Conservation (phyloP, 2,888 invertebrate species). For the Melitaea athalia region DNA sequence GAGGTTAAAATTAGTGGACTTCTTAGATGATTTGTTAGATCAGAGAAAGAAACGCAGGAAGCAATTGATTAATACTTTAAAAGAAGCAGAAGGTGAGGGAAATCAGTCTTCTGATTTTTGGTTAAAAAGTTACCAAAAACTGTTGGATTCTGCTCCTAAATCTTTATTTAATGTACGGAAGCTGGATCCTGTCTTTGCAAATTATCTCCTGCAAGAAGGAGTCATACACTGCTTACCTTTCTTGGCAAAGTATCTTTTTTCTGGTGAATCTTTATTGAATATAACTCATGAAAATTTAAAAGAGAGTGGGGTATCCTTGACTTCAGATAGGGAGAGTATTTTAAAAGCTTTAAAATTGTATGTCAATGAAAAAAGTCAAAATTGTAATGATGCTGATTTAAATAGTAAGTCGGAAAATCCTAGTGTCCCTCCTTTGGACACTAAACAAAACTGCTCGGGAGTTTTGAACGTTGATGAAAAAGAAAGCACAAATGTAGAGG, state of each 20-base stretch:
- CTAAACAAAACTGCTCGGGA: slow-evolving; percentile 59
- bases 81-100: slow-evolving; percentile 86
- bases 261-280: slow-evolving; percentile 74
- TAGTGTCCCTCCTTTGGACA: slow-evolving; percentile 55
- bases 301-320: slow-evolving; percentile 80
- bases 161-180: slow-evolving; percentile 83
- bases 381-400: slow-evolving; percentile 47
- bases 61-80: slow-evolving; percentile 85
- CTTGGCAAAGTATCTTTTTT: slow-evolving; percentile 83
- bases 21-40: slow-evolving; percentile 86
- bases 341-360: slow-evolving; percentile 84
- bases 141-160: slow-evolving; percentile 89
- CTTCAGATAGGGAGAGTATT: slow-evolving; percentile 83
- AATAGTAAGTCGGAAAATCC: slow-evolving; percentile 45
- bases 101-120: slow-evolving; percentile 84
- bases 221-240: slow-evolving; percentile 90
- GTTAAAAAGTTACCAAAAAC: slow-evolving; percentile 91
- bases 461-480: slow-evolving; percentile 58
- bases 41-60: slow-evolving; percentile 86
- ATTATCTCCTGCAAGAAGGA: slow-evolving; percentile 86
- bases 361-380: slow-evolving; percentile 66
- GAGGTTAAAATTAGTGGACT: slow-evolving; percentile 84
- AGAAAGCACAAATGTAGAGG: slow-evolving; percentile 58
- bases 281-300: slow-evolving; percentile 82
- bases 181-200: slow-evolving; percentile 86